Conservation (phyloP, 2,888 invertebrate species). For the Cosmopolites sordidus region DNA sequence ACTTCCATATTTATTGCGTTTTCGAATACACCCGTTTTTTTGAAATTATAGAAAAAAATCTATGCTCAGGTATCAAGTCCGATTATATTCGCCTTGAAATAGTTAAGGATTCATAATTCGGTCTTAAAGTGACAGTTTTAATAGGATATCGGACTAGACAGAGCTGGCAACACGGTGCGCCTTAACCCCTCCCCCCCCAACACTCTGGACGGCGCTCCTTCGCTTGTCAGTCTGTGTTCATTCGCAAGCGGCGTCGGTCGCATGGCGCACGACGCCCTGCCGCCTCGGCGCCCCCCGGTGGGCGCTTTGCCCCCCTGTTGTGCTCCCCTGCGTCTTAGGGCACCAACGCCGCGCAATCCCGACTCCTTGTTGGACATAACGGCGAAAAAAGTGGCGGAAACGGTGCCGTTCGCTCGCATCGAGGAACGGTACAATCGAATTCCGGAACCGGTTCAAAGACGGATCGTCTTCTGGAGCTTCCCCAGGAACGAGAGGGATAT, state of each 20-base stretch:
- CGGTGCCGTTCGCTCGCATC: constrained; percentile 80
- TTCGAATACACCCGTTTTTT: no score
- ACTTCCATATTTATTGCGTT: no score
- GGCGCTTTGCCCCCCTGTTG: constrained; percentile 49
- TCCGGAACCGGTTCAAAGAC: constrained; percentile 82
- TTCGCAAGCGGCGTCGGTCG: constrained; percentile 20
- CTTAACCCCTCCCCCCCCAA: neutral
- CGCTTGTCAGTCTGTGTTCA: constrained; percentile 43
- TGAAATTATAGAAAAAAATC: no score
- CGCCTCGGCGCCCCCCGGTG: constrained; percentile 42
- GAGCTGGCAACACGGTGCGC: neutral
- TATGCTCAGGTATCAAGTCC: no score
- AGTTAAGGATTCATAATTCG: no score
- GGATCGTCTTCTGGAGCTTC: constrained; percentile 86
- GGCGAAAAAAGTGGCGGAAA: constrained; percentile 78
- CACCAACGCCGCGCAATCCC: constrained; percentile 52
- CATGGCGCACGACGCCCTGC: constrained; percentile 38
- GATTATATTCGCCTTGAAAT: no score
- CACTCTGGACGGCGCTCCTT: neutral
- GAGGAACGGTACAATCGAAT: constrained; percentile 84
- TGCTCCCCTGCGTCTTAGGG: constrained; percentile 32
- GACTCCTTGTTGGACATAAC: constrained; percentile 77
- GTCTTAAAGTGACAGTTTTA: no score
- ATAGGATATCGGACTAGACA: no score
- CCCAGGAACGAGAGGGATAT: constrained; percentile 83